A percentile compares a stretch with the other conserved stretches of the same genome.
phyloP scores from a whole-genome alignment of 2,113 vertebrate genomes.

The Mustelus asterias region DNA sequence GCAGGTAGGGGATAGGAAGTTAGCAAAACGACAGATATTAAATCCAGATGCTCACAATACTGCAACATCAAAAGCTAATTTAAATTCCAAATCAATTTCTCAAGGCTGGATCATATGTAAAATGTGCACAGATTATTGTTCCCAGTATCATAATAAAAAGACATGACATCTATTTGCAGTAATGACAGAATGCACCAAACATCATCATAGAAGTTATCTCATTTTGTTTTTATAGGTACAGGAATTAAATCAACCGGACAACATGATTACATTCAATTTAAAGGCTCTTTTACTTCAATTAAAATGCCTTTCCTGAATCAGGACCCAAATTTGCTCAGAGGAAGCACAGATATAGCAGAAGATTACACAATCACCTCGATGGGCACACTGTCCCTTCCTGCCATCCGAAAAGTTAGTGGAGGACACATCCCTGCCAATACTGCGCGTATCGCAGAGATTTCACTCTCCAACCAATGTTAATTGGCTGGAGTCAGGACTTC shows the following conservation, averaged over 20 bases:
- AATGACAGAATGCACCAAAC: background rate
- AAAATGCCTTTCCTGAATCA: background rate
- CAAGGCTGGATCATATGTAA: background rate
- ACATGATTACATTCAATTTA: background rate
- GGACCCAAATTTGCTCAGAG: background rate
- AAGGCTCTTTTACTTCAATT: background rate
- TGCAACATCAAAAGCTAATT: constrained; percentile 53
- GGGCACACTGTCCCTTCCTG: too few species aligned
- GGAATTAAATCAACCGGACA: background rate
- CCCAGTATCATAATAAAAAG: background rate
- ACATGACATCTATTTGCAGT: background rate
- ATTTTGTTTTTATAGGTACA: background rate
- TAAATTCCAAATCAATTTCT: constrained; percentile 51
- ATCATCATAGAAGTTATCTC: background rate
- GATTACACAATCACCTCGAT: background rate
- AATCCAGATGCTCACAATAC: constrained; percentile 56
- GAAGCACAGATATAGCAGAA: background rate
- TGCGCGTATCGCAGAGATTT: too few species aligned
- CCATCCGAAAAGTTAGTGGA: too few species aligned
- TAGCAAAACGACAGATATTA: constrained; percentile 48
- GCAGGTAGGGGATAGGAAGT: constrained; percentile 34
- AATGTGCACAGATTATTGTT: background rate
- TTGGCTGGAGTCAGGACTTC: too few species aligned
- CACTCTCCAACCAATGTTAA: too few species aligned
- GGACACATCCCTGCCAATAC: too few species aligned